Conservation (phyloP, 2,113 vertebrate species). For the Urocolius indicus region DNA sequence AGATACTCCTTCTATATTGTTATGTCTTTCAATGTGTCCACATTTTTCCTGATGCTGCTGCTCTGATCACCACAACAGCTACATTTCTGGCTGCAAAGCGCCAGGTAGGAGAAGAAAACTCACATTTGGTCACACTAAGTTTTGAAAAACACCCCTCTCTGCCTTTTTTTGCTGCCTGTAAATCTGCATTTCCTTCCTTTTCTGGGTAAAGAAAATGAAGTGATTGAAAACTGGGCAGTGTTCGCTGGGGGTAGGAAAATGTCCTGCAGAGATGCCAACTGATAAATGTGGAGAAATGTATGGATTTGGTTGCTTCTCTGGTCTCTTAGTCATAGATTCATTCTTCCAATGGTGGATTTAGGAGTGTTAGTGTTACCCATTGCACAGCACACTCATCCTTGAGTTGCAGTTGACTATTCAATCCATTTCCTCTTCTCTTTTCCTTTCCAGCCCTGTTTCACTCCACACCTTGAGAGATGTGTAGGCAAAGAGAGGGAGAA, state of each 20-base stretch:
- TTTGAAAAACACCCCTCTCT: background rate
- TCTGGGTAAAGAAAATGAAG: background rate
- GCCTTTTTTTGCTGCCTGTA: background rate
- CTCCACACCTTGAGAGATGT: fast-evolving
- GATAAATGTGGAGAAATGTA: fast-evolving
- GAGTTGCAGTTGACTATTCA: background rate
- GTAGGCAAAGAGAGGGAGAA: background rate
- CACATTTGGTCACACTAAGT: background rate
- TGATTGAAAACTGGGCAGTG: background rate
- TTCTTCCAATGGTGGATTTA: fast-evolving
- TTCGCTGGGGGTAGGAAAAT: background rate
- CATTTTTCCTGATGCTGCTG: background rate
- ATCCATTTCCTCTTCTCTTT: background rate
- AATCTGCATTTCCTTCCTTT: background rate
- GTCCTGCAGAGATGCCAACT: background rate
- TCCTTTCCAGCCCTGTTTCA: background rate
- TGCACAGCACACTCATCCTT: background rate
- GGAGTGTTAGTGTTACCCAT: fast-evolving
- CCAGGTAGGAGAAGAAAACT: background rate
- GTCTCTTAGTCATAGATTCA: background rate
- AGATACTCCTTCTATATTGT: background rate
- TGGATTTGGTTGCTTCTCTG: background rate
- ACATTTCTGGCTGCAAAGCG: background rate
- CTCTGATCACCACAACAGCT: background rate
- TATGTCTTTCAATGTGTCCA: background rate